phyloP scores from a whole-genome alignment of 1,140 invertebrate species.

The Leptinotarsa undecemlineata region DNA sequence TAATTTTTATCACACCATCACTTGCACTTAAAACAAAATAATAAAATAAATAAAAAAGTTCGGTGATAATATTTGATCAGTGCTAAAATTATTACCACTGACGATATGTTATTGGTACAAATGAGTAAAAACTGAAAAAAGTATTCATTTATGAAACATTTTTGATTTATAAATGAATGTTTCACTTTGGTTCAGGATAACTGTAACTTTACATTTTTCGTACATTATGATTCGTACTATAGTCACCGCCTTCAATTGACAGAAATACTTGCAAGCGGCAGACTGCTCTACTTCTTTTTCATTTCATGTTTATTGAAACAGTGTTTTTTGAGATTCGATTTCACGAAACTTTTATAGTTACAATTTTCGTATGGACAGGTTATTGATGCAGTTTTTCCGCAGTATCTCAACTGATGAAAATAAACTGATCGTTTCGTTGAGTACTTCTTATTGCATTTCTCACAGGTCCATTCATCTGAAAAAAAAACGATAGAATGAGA shows the following conservation, averaged over 20 bases:
- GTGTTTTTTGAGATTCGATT: constrained; percentile 6
- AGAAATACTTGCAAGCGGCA: too few species aligned
- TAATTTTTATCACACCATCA: too few species aligned
- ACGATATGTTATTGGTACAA: too few species aligned
- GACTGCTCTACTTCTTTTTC: not conserved
- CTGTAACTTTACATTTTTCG: too few species aligned
- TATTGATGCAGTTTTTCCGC: not conserved
- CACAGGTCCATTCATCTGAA: not conserved
- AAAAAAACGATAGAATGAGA: not conserved
- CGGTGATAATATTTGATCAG: too few species aligned
- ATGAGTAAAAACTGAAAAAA: not conserved
- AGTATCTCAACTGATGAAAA: constrained; percentile 5
- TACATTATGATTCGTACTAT: too few species aligned
- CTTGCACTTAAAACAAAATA: too few species aligned
- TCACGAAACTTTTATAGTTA: not conserved
- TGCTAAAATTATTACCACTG: too few species aligned
- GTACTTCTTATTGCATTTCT: constrained; percentile 6
- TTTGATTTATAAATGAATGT: too few species aligned
- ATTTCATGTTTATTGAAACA: not conserved
- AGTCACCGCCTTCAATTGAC: too few species aligned
- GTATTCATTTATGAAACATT: not conserved
- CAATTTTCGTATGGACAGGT: not conserved
- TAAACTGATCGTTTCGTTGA: not conserved
- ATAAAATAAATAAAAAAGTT: too few species aligned
- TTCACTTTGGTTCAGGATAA: too few species aligned